Conservation (phyloP, 1,140 invertebrate species). For the Camponotus floridanus region DNA sequence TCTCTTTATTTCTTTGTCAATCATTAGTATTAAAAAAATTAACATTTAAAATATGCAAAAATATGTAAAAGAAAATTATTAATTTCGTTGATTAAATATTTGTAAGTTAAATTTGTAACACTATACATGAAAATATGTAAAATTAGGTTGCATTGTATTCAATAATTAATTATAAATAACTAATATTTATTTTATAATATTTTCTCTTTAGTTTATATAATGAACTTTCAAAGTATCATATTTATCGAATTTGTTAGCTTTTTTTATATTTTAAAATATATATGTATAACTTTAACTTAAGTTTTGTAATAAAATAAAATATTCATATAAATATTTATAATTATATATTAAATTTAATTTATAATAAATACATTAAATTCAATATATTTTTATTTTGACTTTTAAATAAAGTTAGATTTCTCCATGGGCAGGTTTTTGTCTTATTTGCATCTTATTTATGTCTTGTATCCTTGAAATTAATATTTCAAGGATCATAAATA, state of each 20-base stretch:
- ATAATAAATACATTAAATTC: neutral
- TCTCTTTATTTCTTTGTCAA: too few species aligned
- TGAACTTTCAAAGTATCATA: too few species aligned
- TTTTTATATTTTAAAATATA: neutral
- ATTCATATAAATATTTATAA: neutral
- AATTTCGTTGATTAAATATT: neutral
- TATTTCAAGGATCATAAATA: constrained; percentile 16
- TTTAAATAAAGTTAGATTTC: neutral
- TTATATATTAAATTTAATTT: neutral
- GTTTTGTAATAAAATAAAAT: neutral
- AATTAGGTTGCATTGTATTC: neutral
- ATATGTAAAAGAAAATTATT: neutral
- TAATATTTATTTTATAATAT: too few species aligned
- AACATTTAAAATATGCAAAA: too few species aligned
- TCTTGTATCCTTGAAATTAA: neutral
- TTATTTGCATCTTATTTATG: neutral
- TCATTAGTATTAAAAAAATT: too few species aligned
- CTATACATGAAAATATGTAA: neutral
- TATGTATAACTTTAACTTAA: neutral
- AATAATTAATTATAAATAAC: neutral
- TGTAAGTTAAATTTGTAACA: neutral
- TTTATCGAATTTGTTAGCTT: too few species aligned
- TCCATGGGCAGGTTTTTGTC: neutral
- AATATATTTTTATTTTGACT: neutral
- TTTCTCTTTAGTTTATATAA: too few species aligned